Conservation (phyloP, 2,113 vertebrate genomes). For the Camelus bactrianus region DNA sequence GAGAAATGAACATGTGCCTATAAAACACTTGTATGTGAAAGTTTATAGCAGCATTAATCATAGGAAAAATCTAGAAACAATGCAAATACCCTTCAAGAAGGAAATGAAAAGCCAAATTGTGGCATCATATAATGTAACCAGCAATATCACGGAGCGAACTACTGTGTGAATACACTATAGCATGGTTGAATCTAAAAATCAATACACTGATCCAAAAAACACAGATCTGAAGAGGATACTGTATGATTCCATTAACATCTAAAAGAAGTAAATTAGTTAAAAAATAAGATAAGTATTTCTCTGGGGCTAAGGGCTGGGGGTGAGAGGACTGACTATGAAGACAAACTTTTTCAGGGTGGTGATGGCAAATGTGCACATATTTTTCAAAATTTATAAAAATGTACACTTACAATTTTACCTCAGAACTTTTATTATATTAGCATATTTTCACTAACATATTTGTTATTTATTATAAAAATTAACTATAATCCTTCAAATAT, state of each 20-base stretch:
- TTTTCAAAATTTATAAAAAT: not conserved
- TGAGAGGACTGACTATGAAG: not conserved
- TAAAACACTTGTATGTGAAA: not conserved
- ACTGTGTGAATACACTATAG: not conserved
- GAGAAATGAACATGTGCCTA: not conserved
- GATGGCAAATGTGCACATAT: not conserved
- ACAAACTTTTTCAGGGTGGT: not conserved
- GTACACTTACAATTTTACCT: not conserved
- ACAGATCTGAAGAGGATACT: not conserved
- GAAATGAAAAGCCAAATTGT: not conserved
- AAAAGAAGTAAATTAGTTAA: not conserved
- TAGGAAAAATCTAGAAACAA: not conserved
- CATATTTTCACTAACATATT: not conserved
- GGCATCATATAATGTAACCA: not conserved
- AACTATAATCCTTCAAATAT: not conserved
- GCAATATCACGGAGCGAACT: not conserved
- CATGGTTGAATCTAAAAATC: not conserved
- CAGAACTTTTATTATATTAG: not conserved
- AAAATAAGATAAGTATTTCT: not conserved
- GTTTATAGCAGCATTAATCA: not conserved
- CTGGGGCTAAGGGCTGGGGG: not conserved
- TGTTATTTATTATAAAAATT: not conserved
- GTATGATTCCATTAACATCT: not conserved
- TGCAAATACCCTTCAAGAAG: not conserved
- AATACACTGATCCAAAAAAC: slow-evolving; percentile 8